phyloP scores from a whole-genome alignment of 2,888 invertebrate genomes.

The Drosophila peninsularis region DNA sequence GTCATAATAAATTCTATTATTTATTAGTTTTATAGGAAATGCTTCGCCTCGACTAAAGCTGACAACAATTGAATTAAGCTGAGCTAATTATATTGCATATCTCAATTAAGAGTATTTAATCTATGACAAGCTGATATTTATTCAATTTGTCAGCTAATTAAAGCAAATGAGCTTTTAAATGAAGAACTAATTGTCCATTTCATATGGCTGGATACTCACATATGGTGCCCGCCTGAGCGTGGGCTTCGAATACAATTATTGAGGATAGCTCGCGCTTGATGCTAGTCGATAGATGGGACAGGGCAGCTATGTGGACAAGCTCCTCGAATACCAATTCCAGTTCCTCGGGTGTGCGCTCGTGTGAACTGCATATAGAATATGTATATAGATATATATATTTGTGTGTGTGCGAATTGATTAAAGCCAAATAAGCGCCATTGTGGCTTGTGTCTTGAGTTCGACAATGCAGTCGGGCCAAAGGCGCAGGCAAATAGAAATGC shows the following conservation, averaged over 20 bases:
- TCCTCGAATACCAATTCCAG: slow-evolving; percentile 93
- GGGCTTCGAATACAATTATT: slow-evolving; percentile 92
- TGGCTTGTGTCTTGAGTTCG: slow-evolving; percentile 5
- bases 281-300: slow-evolving; percentile 92
- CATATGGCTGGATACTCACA: slow-evolving; percentile 86
- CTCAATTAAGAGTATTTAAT: slow-evolving; percentile 4
- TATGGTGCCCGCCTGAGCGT: slow-evolving; percentile 90
- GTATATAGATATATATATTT: background rate
- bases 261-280: slow-evolving; percentile 92
- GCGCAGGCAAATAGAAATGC: slow-evolving; percentile 17
- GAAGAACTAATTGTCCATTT: slow-evolving; percentile 11
- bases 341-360: slow-evolving; percentile 91
- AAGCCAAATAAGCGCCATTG: slow-evolving; percentile 43
- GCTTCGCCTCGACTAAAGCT: background rate
- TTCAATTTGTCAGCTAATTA: slow-evolving; percentile 23
- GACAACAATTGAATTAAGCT: slow-evolving; percentile 1
- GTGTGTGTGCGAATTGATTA: slow-evolving; percentile 39
- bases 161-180: slow-evolving; percentile 27
- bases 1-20: background rate
- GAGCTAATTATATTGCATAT: background rate
- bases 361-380: slow-evolving; percentile 86
- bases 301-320: slow-evolving; percentile 91
- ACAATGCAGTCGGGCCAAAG: slow-evolving; percentile 24
- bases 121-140: background rate
- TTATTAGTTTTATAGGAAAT: background rate